phyloP scores from a whole-genome alignment of 1,140 invertebrate genomes.

The Schmidtea mediterranea region DNA sequence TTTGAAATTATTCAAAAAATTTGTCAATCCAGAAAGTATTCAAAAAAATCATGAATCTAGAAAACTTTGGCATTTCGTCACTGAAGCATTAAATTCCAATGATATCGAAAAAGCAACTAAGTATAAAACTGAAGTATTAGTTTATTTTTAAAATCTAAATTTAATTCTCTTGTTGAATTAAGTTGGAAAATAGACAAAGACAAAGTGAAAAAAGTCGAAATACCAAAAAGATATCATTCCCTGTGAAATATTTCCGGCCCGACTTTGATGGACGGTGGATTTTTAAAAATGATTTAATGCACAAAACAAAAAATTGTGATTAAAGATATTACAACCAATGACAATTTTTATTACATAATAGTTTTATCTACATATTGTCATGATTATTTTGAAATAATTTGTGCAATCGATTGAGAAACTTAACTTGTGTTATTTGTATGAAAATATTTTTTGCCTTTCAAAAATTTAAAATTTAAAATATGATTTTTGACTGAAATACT shows the following conservation, averaged over 20 bases:
- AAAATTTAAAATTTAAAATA: too few species aligned
- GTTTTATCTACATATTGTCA: too few species aligned
- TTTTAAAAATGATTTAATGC: too few species aligned
- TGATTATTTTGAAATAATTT: too few species aligned
- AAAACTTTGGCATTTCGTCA: conserved; percentile 21
- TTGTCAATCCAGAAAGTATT: conserved; percentile 15
- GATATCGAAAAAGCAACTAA: conserved; percentile 23
- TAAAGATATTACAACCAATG: too few species aligned
- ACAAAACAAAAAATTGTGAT: too few species aligned
- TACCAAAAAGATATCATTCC: conserved; percentile 15
- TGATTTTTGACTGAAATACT: too few species aligned
- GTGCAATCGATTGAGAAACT: too few species aligned
- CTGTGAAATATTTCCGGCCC: conserved; percentile 11
- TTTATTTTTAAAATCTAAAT: background rate
- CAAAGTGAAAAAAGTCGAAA: conserved; percentile 18
- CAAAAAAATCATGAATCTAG: conserved; percentile 23
- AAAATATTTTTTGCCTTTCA: too few species aligned
- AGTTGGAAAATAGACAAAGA: conserved; percentile 19
- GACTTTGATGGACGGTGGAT: too few species aligned
- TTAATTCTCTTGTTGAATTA: conserved; percentile 6
- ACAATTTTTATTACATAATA: too few species aligned
- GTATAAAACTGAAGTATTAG: conserved; percentile 13
- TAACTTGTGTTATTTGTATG: too few species aligned
- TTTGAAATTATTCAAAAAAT: conserved; percentile 14
- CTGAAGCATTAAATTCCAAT: conserved; percentile 15